A percentile compares a stretch with the other conserved stretches of the same genome.
Conservation (phyloP, 2,113 vertebrate species). For the Campylomormyrus numenius region DNA sequence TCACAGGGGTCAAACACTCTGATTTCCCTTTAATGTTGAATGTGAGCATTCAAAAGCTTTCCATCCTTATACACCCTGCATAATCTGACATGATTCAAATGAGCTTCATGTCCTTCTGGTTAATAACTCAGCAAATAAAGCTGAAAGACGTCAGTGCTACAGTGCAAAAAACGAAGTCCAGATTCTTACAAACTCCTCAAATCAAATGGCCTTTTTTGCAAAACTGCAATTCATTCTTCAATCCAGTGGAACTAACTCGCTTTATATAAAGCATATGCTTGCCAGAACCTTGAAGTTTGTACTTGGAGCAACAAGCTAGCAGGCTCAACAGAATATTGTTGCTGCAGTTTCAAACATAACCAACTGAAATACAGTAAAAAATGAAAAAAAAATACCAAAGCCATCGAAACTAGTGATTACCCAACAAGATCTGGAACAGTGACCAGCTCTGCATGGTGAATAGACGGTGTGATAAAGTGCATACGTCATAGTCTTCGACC, state of each 20-base stretch:
- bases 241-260: background rate
- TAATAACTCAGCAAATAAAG: background rate
- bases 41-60: background rate
- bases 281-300: constrained; percentile 11
- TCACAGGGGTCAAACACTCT: background rate
- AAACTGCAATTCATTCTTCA: constrained; percentile 16
- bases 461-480: constrained; percentile 25
- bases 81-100: background rate
- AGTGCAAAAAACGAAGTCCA: background rate
- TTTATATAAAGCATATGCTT: constrained; percentile 6
- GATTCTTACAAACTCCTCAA: background rate
- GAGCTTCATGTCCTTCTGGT: background rate
- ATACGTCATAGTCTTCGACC: constrained; percentile 24
- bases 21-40: constrained; percentile 5
- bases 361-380: constrained; percentile 21
- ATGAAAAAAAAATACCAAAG: background rate
- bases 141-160: background rate
- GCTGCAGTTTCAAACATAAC: constrained; percentile 19
- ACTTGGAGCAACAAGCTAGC: constrained; percentile 21
- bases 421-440: constrained; percentile 15
- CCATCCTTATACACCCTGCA: background rate
- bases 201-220: background rate
- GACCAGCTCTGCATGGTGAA: constrained; percentile 25
- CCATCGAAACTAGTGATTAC: constrained; percentile 5
- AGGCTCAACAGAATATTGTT: constrained; percentile 25